Percentiles rank a stretch among this genome's conserved stretches.
phyloP scores from a whole-genome alignment of 2,113 vertebrate species.

The Scomber scombrus region DNA sequence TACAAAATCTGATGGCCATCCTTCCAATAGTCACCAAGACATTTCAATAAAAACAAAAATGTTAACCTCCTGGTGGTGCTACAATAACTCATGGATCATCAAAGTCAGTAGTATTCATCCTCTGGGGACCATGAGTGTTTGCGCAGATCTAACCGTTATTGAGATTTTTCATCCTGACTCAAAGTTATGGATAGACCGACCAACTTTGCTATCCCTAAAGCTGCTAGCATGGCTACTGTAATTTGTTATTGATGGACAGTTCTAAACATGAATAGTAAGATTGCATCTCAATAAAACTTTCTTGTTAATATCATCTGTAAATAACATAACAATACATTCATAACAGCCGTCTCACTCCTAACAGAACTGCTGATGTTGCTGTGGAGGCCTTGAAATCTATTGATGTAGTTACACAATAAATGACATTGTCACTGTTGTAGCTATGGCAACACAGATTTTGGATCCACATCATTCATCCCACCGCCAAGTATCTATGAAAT shows the following conservation, averaged over 20 bases:
- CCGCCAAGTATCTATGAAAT: slow-evolving; percentile 36
- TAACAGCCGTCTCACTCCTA: slow-evolving; percentile 11
- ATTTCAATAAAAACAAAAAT: too few species aligned
- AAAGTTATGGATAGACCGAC: too few species aligned
- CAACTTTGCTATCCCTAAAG: too few species aligned
- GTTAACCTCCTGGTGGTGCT: too few species aligned
- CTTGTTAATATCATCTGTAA: background rate
- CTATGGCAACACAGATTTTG: slow-evolving; percentile 71
- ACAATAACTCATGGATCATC: too few species aligned
- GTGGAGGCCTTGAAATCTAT: slow-evolving; percentile 20
- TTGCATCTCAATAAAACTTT: background rate
- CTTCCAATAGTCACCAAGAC: too few species aligned
- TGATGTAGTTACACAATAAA: slow-evolving; percentile 49
- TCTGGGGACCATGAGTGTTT: too few species aligned
- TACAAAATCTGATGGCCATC: too few species aligned
- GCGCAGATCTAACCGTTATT: too few species aligned
- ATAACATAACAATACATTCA: background rate
- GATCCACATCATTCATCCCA: slow-evolving; percentile 17
- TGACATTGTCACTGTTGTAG: slow-evolving; percentile 58
- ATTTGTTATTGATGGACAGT: background rate
- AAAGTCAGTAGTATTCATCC: too few species aligned
- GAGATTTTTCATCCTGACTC: too few species aligned
- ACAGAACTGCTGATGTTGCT: slow-evolving; percentile 1
- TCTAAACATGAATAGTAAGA: background rate
- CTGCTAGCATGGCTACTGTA: too few species aligned